These are phyloP conservation scores for Scalopus aquaticus DNA, from an alignment of 2,113 vertebrate species.

Conservation along the genomic window DNA sequence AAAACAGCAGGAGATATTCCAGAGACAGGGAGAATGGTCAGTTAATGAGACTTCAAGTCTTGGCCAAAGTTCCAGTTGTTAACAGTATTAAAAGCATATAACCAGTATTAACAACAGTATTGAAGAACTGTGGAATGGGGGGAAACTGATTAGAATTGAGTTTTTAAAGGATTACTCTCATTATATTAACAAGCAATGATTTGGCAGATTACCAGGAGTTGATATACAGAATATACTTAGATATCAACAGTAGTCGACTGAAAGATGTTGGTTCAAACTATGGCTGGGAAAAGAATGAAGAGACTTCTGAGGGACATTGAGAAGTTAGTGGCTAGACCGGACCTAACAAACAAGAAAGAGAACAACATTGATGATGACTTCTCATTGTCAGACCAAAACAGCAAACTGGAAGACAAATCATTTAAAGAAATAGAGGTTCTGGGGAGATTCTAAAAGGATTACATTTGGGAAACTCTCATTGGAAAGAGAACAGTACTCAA, in stretches of 20 bases:
- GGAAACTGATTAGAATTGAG: background rate
- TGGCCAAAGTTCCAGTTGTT: background rate
- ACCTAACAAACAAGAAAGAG: background rate
- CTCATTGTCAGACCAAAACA: background rate
- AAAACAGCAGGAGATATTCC: too few relatives aligned
- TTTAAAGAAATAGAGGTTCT: background rate
- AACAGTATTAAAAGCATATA: background rate
- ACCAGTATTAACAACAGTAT: too few relatives aligned
- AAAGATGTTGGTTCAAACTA: background rate
- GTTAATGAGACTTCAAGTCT: background rate
- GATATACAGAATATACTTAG: background rate
- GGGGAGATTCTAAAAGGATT: background rate
- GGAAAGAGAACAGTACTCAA: background rate
- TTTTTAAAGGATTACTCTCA: background rate
- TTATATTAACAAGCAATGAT: background rate
- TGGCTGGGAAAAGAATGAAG: background rate
- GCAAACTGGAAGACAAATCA: background rate
- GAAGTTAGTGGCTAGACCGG: background rate
- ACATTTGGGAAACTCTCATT: background rate
- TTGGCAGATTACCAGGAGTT: background rate
- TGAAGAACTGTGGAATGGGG: background rate
- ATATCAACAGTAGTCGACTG: background rate
- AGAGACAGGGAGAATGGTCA: background rate
- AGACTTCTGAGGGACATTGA: too few relatives aligned
- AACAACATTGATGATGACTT: background rate